These are phyloP conservation scores for Orchesellides sinensis DNA, from an alignment of 2,888 invertebrate genomes.

Conservation along the genomic window DNA sequence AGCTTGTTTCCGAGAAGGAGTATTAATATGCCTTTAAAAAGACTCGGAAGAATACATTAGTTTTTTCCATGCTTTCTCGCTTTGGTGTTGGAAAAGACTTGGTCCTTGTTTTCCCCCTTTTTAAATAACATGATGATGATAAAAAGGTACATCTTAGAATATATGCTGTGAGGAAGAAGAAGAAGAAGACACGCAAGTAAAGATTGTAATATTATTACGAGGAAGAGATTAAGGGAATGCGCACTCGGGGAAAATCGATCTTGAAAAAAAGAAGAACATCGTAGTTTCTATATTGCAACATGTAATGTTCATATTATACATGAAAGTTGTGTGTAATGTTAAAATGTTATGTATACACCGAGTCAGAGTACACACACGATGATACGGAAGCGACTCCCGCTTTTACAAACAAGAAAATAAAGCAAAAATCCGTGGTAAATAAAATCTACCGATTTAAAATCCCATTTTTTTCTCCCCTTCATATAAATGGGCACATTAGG, in stretches of 20 bases:
- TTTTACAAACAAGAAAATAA: conserved; percentile 27
- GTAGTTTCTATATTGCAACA: conserved; percentile 8
- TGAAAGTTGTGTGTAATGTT: background rate
- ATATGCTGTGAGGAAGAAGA: background rate
- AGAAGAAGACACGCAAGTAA: background rate
- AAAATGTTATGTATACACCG: background rate
- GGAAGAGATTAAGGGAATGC: conserved; percentile 73
- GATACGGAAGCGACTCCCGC: background rate
- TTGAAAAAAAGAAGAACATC: conserved; percentile 5
- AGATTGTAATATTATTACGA: conserved; percentile 44
- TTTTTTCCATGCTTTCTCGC: conserved; percentile 4
- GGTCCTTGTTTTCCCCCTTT: conserved; percentile 28
- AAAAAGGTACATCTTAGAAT: conserved; percentile 1
- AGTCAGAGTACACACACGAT: background rate
- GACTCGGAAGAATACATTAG: conserved; percentile 47
- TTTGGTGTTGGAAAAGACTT: conserved; percentile 12
- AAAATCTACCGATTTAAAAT: conserved; percentile 74
- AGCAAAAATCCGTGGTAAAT: conserved; percentile 70
- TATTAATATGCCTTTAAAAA: conserved; percentile 46
- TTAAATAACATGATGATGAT: conserved; percentile 11
- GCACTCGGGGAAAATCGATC: conserved; percentile 74
- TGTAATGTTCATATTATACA: conserved; percentile 9
- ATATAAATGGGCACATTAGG: conserved; percentile 74
- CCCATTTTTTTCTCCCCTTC: conserved; percentile 74
- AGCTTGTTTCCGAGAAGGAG: background rate